Evolutionary conservation across 2,797 vertebrate genomes (phyloP), one percentile per base, ranked within the genome.

Genomic region (Girardinus metallicus): DNA sequence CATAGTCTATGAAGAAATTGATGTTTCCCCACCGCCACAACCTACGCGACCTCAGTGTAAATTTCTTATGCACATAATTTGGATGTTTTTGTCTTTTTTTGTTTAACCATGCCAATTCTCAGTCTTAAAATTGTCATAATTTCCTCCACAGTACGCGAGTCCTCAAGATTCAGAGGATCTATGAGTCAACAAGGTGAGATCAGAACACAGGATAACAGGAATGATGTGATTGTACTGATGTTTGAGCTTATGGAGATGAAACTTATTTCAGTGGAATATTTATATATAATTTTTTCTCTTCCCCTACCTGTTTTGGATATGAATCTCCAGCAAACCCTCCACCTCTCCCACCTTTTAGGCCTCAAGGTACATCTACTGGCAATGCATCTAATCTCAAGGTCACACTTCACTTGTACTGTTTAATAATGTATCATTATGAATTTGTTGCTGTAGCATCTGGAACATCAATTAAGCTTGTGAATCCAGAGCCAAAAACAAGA

Each of bases 401-500:
- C n/a, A 11, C 23, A 34, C 34, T 34, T 79, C 34, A 21, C 41
- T 11, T 55, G 4, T 72, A 23, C 15, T 75, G 31, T 39, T 62
- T 34, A 29, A 29, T 0, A 29, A 29, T 66, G n/a, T 12, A 44
- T 41, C 2, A 4, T 41, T 4, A n/a, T 74, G 4, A 71, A 41
- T 68, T 41, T 85, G 3, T 51, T 29, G 1, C 36, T 73, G 86
- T 46, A 94, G 94, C 75, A 51, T 73, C 72, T 73, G 77, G 78
- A 71, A 21, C 71, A 26, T 73, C 83, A 55, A 72, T 29, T 7
- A 85, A 39, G 71, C 47, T 46, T 62, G 62, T 82, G n/a, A 92
- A 88, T 75, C 85, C 85, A 55, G 92, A 94, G 44, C 94, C 95
- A 75, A 92, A 94, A 88, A 94, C 91, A 5, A 94, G 95, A 89